Evolutionary conservation across 1,140 invertebrate genomes (phyloP).

Genomic region (Drosophila pseudoobscura): DNA sequence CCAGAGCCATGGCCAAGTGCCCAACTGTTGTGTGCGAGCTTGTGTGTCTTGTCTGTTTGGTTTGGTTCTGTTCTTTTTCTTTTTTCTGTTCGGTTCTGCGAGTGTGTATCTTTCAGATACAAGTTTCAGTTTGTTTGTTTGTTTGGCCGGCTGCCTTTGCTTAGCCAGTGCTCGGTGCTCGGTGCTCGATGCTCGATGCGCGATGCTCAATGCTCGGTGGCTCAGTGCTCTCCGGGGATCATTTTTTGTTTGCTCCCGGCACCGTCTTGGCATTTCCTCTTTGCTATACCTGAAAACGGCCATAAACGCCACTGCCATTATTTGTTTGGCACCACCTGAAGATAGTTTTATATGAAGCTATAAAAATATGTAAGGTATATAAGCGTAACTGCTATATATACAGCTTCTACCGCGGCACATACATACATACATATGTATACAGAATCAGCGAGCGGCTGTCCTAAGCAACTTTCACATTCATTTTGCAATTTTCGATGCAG

Average conservation of each 20-base stretch:
- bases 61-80: no score
- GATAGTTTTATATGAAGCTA: neutral
- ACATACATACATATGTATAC: constrained; percentile 1
- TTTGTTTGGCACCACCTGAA: constrained; percentile 13
- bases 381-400: constrained; percentile 5
- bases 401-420: constrained; percentile 15
- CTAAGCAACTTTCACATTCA: constrained; percentile 75
- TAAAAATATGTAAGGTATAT: neutral
- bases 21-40: constrained; percentile 18
- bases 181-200: no score
- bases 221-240: constrained; percentile 45
- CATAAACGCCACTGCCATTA: constrained; percentile 31
- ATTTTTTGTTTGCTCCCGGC: constrained; percentile 51
- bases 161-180: constrained; percentile 1
- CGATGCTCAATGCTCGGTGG: constrained; percentile 11
- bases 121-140: constrained; percentile 75
- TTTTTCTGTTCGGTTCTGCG: constrained; percentile 31
- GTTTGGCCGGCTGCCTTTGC: constrained; percentile 56
- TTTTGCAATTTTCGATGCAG: constrained; percentile 61
- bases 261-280: constrained; percentile 58
- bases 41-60: constrained; percentile 37
- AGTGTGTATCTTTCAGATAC: constrained; percentile 71
- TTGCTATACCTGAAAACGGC: constrained; percentile 30
- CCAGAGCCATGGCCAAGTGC: constrained; percentile 49
- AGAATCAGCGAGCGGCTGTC: constrained; percentile 37